phyloP scores from a whole-genome alignment of 2,113 vertebrate genomes.

The Podarcis cretensis region DNA sequence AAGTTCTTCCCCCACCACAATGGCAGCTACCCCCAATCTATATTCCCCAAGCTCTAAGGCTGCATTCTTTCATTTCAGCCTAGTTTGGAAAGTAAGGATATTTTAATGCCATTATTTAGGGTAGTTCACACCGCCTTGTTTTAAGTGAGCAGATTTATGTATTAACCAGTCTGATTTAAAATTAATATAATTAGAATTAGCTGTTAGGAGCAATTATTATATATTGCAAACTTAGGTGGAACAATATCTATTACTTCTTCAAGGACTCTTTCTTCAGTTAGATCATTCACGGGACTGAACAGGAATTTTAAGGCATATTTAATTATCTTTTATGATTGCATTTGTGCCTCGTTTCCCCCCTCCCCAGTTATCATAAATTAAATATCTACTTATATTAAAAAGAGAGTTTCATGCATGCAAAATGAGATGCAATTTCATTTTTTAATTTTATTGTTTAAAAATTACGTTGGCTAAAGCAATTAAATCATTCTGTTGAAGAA shows the following conservation, averaged over 20 bases:
- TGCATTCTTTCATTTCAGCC: not conserved
- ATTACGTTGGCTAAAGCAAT: conserved; percentile 24
- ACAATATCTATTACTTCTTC: conserved; percentile 44
- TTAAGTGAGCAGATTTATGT: conserved; percentile 33
- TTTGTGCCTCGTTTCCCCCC: conserved; percentile 21
- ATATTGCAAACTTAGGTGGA: conserved; percentile 36
- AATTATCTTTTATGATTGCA: conserved; percentile 48
- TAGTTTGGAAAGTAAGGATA: not conserved
- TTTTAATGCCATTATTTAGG: not conserved
- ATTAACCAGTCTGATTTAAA: conserved; percentile 54
- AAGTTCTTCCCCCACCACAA: too few species aligned
- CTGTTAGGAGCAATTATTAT: conserved; percentile 47
- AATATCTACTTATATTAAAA: conserved; percentile 37
- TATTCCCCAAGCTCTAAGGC: not conserved
- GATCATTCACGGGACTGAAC: conserved; percentile 41
- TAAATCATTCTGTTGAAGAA: conserved; percentile 24
- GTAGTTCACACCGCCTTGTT: not conserved
- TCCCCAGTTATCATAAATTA: conserved; percentile 28
- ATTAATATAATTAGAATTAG: conserved; percentile 63
- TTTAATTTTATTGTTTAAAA: conserved; percentile 36
- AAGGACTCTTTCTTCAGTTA: conserved; percentile 47
- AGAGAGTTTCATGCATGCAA: conserved; percentile 43
- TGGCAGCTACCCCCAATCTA: not conserved
- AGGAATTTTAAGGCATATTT: conserved; percentile 28
- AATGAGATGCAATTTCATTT: not conserved